Conservation (phyloP, 2,888 invertebrate genomes). For the Automeris io region DNA sequence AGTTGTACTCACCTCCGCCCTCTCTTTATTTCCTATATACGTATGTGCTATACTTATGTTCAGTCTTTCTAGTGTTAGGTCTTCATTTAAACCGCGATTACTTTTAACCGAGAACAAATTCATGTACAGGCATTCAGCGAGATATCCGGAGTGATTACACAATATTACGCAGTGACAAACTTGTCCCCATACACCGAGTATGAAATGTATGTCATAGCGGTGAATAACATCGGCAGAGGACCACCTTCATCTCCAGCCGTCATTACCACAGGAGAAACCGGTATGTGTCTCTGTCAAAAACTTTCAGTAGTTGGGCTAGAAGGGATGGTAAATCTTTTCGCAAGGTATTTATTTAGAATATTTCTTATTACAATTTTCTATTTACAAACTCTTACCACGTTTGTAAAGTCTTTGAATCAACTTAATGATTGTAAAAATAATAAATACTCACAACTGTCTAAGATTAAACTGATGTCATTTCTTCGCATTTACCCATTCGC, state of each 20-base stretch:
- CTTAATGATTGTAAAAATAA: neutral
- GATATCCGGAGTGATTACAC: constrained; percentile 94
- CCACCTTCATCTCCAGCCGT: constrained; percentile 91
- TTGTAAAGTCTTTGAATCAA: neutral
- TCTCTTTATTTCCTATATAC: too few relatives aligned
- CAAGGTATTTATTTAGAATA: neutral
- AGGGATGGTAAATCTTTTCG: constrained; percentile 1
- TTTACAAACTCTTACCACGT: neutral
- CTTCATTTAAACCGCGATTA: too few relatives aligned
- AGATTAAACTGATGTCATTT: constrained; percentile 5
- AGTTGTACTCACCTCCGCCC: too few relatives aligned
- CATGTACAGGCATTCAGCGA: constrained; percentile 92
- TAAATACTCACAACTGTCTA: neutral
- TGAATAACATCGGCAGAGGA: constrained; percentile 95
- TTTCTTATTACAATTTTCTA: neutral
- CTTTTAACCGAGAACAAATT: too few relatives aligned
- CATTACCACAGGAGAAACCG: constrained; percentile 97
- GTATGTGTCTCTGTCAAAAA: constrained; percentile 64
- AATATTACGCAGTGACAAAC: constrained; percentile 93
- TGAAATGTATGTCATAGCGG: constrained; percentile 96
- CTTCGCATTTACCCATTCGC: constrained; percentile 40
- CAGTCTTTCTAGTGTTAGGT: too few relatives aligned
- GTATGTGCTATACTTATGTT: too few relatives aligned
- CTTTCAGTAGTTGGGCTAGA: neutral
- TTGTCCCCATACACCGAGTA: constrained; percentile 97